phyloP scores from a whole-genome alignment of 2,113 vertebrate genomes.

The Takifugu bimaculatus region DNA sequence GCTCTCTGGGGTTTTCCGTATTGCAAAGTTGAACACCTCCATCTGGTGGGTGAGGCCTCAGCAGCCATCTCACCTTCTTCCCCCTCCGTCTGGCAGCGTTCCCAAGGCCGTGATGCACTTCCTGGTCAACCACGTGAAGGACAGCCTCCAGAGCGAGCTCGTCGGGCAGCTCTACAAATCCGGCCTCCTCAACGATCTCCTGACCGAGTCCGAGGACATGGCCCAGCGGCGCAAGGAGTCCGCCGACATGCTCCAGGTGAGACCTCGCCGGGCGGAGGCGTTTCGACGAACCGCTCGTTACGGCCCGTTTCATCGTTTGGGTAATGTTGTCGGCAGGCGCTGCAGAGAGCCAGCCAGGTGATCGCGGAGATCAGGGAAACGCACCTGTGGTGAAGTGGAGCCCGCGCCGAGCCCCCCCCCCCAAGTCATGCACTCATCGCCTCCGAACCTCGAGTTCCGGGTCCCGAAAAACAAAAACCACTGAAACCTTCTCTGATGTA shows the following conservation, averaged over 20 bases:
- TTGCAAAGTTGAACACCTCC: too few relatives aligned
- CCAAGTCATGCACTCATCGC: conserved; percentile 29
- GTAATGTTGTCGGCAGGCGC: conserved; percentile 74
- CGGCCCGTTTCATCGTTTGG: too few relatives aligned
- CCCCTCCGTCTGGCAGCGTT: conserved; percentile 74
- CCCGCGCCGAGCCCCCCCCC: conserved; percentile 12
- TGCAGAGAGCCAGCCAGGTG: conserved; percentile 96
- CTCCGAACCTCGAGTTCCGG: too few relatives aligned
- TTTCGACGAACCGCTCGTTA: neutral
- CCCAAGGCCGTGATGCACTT: conserved; percentile 99
- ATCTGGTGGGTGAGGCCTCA: neutral
- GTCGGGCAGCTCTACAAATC: conserved; percentile 97
- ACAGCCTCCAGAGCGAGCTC: conserved; percentile 96
- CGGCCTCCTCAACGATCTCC: conserved; percentile 88
- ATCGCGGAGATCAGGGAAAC: conserved; percentile 98
- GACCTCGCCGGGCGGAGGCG: neutral
- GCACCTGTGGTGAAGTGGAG: conserved; percentile 85
- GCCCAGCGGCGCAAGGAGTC: conserved; percentile 96
- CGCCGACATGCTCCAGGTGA: conserved; percentile 96
- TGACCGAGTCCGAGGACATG: conserved; percentile 98
- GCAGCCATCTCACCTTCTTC: conserved; percentile 34
- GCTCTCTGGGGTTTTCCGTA: too few relatives aligned
- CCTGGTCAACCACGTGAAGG: conserved; percentile 97
- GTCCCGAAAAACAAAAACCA: too few relatives aligned
- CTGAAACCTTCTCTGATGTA: conserved; percentile 23